Percentiles rank a stretch among this genome's conserved stretches.
These are phyloP conservation scores for Caenorhabditis zanzibari DNA, from an alignment of 2,888 invertebrate species.

Conservation along the genomic window DNA sequence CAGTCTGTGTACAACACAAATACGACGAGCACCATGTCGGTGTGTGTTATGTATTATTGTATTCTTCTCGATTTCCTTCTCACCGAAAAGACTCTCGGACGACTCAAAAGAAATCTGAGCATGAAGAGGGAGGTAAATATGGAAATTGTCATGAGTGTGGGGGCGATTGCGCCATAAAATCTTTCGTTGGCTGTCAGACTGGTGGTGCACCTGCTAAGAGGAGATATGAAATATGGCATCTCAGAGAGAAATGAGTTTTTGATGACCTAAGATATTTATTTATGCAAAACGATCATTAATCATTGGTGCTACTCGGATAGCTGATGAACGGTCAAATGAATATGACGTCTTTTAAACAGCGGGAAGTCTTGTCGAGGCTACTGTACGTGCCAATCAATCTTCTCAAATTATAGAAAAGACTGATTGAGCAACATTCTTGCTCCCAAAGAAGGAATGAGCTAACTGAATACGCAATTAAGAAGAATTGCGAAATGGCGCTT, in stretches of 20 bases:
- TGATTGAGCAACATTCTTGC: neutral
- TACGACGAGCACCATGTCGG: conserved; percentile 12
- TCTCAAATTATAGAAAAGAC: too few relatives aligned
- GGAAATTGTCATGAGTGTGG: conserved; percentile 19
- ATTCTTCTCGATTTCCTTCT: conserved; percentile 18
- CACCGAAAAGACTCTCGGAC: neutral
- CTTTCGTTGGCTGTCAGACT: neutral
- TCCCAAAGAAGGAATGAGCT: neutral
- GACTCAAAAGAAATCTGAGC: conserved; percentile 54
- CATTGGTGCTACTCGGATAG: too few relatives aligned
- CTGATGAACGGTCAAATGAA: too few relatives aligned
- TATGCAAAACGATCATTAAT: conserved; percentile 40
- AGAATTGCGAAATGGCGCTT: neutral
- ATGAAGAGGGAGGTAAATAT: conserved; percentile 16
- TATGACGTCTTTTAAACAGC: neutral
- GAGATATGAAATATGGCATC: conserved; percentile 22
- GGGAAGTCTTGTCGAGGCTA: too few relatives aligned
- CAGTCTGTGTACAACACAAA: conserved; percentile 33
- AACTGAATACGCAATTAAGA: conserved; percentile 8
- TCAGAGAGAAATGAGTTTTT: neutral
- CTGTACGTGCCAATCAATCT: too few relatives aligned
- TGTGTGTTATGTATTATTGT: conserved; percentile 44
- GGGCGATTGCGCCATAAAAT: conserved; percentile 43
- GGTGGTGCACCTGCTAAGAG: conserved; percentile 28
- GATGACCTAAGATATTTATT: conserved; percentile 29